Base-by-base conservation (phyloP, 2,113 vertebrate species). In the Urocolius indicus region DNA sequence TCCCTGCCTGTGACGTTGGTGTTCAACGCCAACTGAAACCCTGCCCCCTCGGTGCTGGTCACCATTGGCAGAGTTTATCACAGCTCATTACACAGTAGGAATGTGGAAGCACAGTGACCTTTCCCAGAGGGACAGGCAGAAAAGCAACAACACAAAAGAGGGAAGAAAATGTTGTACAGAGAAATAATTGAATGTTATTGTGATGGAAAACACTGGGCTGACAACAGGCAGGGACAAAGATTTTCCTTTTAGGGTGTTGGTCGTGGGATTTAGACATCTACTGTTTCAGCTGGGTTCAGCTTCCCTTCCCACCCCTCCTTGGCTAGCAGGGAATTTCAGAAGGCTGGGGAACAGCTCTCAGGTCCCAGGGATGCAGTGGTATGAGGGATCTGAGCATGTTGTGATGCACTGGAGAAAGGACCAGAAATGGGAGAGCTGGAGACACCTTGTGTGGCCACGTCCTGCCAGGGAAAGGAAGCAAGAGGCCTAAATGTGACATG, bases 101-200 rank as follows among this genome's bases (percentile, higher is more conserved):
- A 96, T 77, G 94, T 96, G 77, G 93, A 96, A 93, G 81, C 94
- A 67, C 66, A 54, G 71, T 95, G 95, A 96, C 95, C 94, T 95
- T 95, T 97, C 91, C 91, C 94, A 95, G 58, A 49, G 78, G 87
- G 89, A 93, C 77, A 69, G 71, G 62, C 84, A 95, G 89, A 95
- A 96, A 97, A 93, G 84, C 59, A 69, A 6, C 4, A 0, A 41
- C 84, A 96, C 87, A 94, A 95, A 95, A 79, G 93, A 82, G 69
- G 67, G 74, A 61, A 52, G 49, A 94, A 91, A 90, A 87, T 24
- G 55, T 87, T 87, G 66, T 76, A 93, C 74, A 92, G 66, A 84
- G 29, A 95, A 91, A 91, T 93, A 95, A 94, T 48, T 91, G 91
- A 94, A 95, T 77, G 87, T 83, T 94, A 77, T 74, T 96, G 78